Evolutionary conservation across 2,797 vertebrate species (phyloP), one percentile per base, ranked within the genome.

Genomic region (Moxostoma hubbsi): DNA sequence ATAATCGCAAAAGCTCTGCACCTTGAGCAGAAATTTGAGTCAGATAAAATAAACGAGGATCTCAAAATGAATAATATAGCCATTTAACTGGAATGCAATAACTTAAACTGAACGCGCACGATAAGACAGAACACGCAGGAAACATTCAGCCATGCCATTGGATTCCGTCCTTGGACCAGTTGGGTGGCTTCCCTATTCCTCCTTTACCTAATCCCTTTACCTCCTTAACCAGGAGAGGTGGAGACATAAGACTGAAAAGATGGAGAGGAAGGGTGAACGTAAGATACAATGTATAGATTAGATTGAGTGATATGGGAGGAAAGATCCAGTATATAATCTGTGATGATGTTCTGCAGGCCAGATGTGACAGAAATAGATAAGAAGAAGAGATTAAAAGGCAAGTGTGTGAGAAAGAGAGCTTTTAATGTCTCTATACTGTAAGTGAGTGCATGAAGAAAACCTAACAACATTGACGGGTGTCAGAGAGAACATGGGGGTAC

Each of bases 321-420:
- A 43, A 54, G 16, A 75, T 62, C 12, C 43, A 46, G 62, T 55
- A 68, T 58, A 43, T 54, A 50, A 58, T 43, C 54, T 67, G 46
- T 45, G 47, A 59, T 9, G 18, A 46, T 3, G 10, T 36, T 18
- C 75, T 59, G 54, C 53, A 43, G 64, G 55, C 50, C 53, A 51
- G n/a, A 64, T 46, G 65, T 67, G 73, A 50, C 61, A 64, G n/a
- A 54, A 7, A 45, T 64, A 68, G 75, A 77, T 67, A 62, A 59
- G 55, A 36, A 67, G 13, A 59, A 12, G 43, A 58, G 47, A 59
- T 55, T 69, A 13, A 54, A 58, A 54, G 46, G 71, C 45, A 61
- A 61, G 16, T 50, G 24, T 54, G 9, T 58, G 10, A 16, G 43
- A 62, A 50, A 13, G 46, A 7, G 7, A 74, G 9, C 12, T 15